Percentiles rank a stretch among this genome's conserved stretches.
Conservation (phyloP, 23 tunicate genomes). For the Halocynthia aurantium region DNA sequence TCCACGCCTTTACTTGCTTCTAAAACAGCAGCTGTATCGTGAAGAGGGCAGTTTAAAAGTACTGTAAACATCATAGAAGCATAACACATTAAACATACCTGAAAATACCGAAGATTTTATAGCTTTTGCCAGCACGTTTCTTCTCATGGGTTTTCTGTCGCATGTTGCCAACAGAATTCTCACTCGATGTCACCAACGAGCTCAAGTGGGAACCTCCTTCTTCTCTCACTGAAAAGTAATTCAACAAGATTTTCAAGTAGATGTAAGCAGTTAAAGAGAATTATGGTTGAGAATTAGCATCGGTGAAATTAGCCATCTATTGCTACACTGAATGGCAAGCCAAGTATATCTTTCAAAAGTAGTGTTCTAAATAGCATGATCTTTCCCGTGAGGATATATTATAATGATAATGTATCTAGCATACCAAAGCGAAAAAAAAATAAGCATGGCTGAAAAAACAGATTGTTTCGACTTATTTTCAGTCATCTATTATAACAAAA, state of each 20-base stretch:
- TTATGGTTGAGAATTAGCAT: neutral
- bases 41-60: too few relatives aligned
- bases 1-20: too few relatives aligned
- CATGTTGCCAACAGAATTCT: constrained; percentile 10
- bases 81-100: constrained; percentile 23
- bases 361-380: too few relatives aligned
- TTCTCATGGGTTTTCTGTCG: constrained; percentile 18
- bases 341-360: too few relatives aligned
- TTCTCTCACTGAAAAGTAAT: constrained; percentile 11
- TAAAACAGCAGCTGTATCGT: too few relatives aligned
- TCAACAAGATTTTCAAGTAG: neutral
- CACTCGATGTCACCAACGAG: constrained; percentile 7
- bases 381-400: too few relatives aligned
- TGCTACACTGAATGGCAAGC: neutral
- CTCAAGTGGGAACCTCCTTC: constrained; percentile 15
- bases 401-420: too few relatives aligned
- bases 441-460: too few relatives aligned
- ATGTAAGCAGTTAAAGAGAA: neutral
- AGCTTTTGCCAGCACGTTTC: constrained; percentile 22
- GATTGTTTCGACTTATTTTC: too few relatives aligned
- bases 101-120: constrained; percentile 56
- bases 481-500: too few relatives aligned
- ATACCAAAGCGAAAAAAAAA: too few relatives aligned
- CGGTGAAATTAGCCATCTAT: neutral
- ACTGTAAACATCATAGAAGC: neutral